phyloP scores from a whole-genome alignment of 2,797 vertebrate species.

The Bucorvus abyssinicus region DNA sequence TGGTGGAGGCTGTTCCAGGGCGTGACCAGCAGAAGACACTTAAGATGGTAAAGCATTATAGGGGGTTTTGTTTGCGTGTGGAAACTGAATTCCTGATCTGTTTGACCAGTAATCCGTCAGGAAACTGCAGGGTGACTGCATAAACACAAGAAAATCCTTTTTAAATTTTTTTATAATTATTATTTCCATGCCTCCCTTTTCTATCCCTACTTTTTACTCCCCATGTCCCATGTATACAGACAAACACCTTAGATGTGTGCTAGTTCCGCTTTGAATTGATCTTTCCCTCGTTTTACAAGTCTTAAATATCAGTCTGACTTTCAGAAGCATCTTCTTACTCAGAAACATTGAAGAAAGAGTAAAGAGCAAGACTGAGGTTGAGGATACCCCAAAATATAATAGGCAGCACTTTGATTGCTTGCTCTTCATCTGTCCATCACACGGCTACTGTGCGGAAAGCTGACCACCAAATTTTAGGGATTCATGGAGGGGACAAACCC shows the following conservation, averaged over 20 bases:
- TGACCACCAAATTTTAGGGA: neutral
- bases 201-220: neutral
- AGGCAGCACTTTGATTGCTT: neutral
- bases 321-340: neutral
- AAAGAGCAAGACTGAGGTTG: neutral
- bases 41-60: neutral
- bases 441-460: neutral
- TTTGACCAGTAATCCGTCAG: neutral
- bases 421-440: neutral
- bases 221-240: neutral
- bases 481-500: neutral
- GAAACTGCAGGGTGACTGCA: neutral
- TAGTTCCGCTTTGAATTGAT: neutral
- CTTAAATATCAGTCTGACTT: slow-evolving; percentile 6
- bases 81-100: neutral
- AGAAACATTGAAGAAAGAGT: neutral
- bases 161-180: neutral
- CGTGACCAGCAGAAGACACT: neutral
- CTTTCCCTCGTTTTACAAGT: neutral
- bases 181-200: neutral
- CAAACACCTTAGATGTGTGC: neutral
- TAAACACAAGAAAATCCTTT: neutral
- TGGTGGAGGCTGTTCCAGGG: neutral
- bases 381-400: neutral
- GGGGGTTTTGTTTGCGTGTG: neutral